Evolutionary conservation across 1,140 invertebrate species (phyloP).

Genomic region (Arion vulgaris): DNA sequence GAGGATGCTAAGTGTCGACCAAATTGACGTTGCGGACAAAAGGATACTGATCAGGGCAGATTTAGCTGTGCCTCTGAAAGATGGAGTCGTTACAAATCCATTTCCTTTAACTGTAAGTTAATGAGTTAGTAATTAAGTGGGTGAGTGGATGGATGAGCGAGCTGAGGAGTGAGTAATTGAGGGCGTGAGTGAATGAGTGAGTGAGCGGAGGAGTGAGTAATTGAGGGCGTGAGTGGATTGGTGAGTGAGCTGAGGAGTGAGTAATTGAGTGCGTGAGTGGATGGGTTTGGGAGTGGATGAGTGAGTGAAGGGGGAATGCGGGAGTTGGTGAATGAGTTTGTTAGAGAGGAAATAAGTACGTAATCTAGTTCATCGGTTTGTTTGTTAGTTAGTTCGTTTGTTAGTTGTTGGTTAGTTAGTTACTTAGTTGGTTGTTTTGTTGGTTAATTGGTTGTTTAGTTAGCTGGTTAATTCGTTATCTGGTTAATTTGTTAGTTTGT

Average conservation of each 20-base stretch:
- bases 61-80: neutral
- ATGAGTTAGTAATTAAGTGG: neutral
- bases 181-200: neutral
- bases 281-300: too few relatives aligned
- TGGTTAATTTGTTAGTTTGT: neutral
- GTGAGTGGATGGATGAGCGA: neutral
- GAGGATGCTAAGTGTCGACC: neutral
- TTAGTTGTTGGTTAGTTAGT: neutral
- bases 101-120: neutral
- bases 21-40: slow-evolving; percentile 4
- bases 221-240: too few relatives aligned
- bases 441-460: too few relatives aligned
- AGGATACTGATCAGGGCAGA: slow-evolving; percentile 19
- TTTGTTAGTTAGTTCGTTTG: neutral
- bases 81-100: neutral
- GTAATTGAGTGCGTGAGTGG: too few relatives aligned
- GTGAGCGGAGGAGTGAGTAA: too few relatives aligned
- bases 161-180: neutral
- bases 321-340: too few relatives aligned
- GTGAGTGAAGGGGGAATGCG: too few relatives aligned
- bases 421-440: too few relatives aligned
- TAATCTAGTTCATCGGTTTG: neutral
- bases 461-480: too few relatives aligned
- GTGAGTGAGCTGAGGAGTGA: too few relatives aligned
- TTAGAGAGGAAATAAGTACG: too few relatives aligned